phyloP scores from a whole-genome alignment of 1,140 invertebrate species.

The Homarus americanus region DNA sequence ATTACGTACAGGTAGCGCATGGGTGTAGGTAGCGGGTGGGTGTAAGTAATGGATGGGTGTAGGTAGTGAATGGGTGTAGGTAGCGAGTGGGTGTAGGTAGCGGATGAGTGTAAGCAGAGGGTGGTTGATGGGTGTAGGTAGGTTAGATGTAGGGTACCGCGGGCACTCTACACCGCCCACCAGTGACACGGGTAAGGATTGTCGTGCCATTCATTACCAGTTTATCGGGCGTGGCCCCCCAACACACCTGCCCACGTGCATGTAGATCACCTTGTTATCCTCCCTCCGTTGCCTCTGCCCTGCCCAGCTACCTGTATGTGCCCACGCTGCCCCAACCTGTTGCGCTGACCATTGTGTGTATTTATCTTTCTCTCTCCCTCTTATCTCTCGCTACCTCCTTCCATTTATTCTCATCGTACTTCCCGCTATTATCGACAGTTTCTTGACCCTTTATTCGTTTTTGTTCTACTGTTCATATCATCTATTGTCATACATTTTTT shows the following conservation, averaged over 20 bases:
- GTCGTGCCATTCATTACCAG: constrained; percentile 45
- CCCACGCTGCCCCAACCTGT: background rate
- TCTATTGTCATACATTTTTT: too few relatives aligned
- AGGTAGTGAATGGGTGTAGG: background rate
- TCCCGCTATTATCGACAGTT: too few relatives aligned
- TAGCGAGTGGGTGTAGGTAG: background rate
- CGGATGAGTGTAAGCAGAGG: background rate
- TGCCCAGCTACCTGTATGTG: too few relatives aligned
- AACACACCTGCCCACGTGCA: constrained; percentile 24
- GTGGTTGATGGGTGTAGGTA: background rate
- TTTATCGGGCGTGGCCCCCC: constrained; percentile 10
- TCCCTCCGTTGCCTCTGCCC: background rate
- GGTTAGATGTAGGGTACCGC: background rate
- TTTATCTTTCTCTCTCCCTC: too few relatives aligned
- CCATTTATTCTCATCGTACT: too few relatives aligned
- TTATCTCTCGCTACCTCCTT: too few relatives aligned
- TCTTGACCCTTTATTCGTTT: too few relatives aligned
- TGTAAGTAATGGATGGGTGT: background rate
- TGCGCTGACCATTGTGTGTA: too few relatives aligned
- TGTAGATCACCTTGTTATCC: constrained; percentile 29
- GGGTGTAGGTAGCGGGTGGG: too few relatives aligned
- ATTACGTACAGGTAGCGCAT: too few relatives aligned
- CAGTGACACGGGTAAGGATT: background rate
- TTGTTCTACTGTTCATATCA: too few relatives aligned
- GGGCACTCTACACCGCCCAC: background rate